phyloP scores from a whole-genome alignment of 2,113 vertebrate species.

The Nettapus auritus region DNA sequence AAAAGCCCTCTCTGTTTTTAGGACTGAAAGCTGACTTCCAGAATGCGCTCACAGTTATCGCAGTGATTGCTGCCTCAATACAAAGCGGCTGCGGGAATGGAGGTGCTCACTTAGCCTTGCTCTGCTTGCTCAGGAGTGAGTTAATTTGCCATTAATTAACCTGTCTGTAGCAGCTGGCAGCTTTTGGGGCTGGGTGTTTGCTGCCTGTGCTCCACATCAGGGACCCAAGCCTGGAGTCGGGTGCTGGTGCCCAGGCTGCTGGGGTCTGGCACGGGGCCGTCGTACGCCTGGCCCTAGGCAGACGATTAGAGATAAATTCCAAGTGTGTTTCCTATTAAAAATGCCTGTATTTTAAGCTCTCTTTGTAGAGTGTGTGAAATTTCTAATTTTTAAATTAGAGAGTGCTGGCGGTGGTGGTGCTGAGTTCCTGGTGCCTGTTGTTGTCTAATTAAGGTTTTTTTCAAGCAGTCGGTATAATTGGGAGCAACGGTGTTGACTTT shows the following conservation, averaged over 20 bases:
- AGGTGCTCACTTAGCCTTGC: neutral
- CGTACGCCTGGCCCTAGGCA: neutral
- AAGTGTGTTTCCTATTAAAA: slow-evolving; percentile 33
- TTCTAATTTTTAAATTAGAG: slow-evolving; percentile 32
- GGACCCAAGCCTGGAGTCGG: no score
- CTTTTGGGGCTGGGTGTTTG: neutral
- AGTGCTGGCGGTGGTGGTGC: neutral
- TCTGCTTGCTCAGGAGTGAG: neutral
- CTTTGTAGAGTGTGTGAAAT: slow-evolving; percentile 1
- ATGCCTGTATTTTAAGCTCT: slow-evolving; percentile 35
- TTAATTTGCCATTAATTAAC: neutral
- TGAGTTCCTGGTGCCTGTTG: neutral
- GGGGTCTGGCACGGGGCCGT: neutral
- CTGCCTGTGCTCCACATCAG: no score
- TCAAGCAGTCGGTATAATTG: neutral
- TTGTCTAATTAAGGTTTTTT: slow-evolving; percentile 47
- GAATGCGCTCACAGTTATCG: neutral
- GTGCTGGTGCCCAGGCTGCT: neutral
- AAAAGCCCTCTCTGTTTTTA: neutral
- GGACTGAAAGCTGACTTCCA: neutral
- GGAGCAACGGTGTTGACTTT: neutral
- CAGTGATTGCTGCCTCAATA: neutral
- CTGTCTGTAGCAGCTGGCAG: neutral
- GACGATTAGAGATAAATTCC: slow-evolving; percentile 36
- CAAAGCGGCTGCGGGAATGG: neutral